Evolutionary conservation across 2,113 vertebrate genomes (phyloP).

Genomic region (Ahaetulla prasina): DNA sequence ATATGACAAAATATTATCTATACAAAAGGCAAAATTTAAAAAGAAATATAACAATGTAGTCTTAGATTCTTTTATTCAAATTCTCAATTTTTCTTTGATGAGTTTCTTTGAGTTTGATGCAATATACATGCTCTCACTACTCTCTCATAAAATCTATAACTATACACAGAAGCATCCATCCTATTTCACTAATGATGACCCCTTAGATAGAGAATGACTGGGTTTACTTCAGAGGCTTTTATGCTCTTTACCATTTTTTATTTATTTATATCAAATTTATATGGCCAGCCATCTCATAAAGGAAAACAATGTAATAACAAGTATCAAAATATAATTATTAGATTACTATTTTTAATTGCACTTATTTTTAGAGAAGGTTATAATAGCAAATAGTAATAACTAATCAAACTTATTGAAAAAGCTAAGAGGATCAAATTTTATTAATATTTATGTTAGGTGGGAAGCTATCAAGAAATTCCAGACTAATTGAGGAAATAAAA

Average conservation of each 20-base stretch:
- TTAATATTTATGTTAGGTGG: neutral
- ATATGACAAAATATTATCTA: neutral
- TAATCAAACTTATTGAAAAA: neutral
- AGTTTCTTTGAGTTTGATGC: neutral
- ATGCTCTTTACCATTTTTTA: neutral
- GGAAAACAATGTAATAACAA: neutral
- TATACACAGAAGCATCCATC: neutral
- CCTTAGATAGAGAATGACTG: neutral
- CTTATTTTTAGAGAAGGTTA: neutral
- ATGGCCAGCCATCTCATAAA: neutral
- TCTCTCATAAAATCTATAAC: neutral
- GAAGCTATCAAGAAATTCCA: neutral
- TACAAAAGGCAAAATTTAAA: neutral
- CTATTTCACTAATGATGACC: neutral
- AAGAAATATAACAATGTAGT: neutral
- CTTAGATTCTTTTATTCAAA: neutral
- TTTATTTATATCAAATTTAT: neutral
- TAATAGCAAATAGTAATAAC: neutral
- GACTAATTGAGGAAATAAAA: neutral
- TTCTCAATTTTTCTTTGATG: neutral
- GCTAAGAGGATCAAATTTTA: neutral
- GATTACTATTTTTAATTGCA: neutral
- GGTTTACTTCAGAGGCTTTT: neutral
- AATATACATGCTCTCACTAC: neutral
- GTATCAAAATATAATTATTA: neutral